Conservation (phyloP, 2,888 invertebrate species). For the Tanytarsus gracilentus region DNA sequence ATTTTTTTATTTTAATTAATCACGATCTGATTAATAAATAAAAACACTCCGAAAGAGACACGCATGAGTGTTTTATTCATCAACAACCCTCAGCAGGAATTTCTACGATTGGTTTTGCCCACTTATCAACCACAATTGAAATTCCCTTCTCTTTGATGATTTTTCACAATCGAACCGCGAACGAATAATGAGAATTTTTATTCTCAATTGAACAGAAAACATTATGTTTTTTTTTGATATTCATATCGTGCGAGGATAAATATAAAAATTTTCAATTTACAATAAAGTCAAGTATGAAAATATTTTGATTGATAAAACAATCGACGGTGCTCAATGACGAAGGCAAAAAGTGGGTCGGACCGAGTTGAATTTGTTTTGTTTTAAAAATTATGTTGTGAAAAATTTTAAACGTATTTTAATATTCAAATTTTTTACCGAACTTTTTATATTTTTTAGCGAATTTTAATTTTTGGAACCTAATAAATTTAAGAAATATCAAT, state of each 20-base stretch:
- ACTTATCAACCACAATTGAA: slow-evolving; percentile 7
- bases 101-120: slow-evolving; percentile 32
- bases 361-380: not conserved
- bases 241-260: not conserved
- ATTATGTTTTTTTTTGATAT: no score
- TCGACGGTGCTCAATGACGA: not conserved
- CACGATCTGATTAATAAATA: slow-evolving; percentile 19
- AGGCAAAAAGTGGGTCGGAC: not conserved
- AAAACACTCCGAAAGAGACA: slow-evolving; percentile 11
- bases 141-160: not conserved
- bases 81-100: not conserved
- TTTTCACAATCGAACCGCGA: slow-evolving; percentile 12
- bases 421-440: no score
- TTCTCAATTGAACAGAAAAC: slow-evolving; percentile 7
- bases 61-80: slow-evolving; percentile 22
- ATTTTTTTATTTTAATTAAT: slow-evolving; percentile 29
- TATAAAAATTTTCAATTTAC: not conserved
- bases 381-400: not conserved
- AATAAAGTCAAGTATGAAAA: slow-evolving; percentile 10
- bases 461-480: no score
- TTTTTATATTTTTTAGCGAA: no score
- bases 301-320: slow-evolving; percentile 22
- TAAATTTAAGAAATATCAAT: no score
- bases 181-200: slow-evolving; percentile 2
- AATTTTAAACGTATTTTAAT: no score